These are phyloP conservation scores for Notoglanidium macrostoma DNA, from an alignment of 2,797 vertebrate genomes.

Conservation along the genomic window DNA sequence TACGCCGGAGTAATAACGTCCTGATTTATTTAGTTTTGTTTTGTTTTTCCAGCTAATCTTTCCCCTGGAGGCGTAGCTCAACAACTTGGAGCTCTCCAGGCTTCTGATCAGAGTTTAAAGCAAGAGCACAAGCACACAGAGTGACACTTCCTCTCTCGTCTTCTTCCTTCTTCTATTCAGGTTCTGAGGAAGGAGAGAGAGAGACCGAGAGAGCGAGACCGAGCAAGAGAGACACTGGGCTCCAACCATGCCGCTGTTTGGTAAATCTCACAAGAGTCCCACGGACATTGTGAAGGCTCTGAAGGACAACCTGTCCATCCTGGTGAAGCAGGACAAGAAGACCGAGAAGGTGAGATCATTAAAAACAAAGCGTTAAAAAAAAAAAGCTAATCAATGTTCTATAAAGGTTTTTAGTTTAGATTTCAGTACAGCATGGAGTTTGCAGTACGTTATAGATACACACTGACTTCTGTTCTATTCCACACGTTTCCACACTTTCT, in stretches of 20 bases:
- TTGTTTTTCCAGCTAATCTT: neutral
- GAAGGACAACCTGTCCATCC: constrained; percentile 91
- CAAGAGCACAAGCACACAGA: neutral
- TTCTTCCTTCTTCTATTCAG: constrained; percentile 30
- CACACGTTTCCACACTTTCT: neutral
- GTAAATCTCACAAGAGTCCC: constrained; percentile 96
- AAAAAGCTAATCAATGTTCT: too few species aligned
- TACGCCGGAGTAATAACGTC: neutral
- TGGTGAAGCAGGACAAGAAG: constrained; percentile 97
- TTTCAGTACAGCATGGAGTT: neutral
- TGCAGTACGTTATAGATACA: neutral
- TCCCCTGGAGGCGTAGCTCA: neutral
- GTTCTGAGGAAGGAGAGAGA: constrained; percentile 30
- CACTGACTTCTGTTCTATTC: neutral
- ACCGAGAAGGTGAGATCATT: constrained; percentile 85
- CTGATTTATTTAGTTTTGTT: neutral
- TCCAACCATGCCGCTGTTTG: constrained; percentile 91
- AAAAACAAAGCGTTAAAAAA: neutral
- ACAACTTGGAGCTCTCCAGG: neutral
- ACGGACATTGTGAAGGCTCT: constrained; percentile 90
- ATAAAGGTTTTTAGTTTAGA: too few species aligned
- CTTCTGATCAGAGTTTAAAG: neutral
- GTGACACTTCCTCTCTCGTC: constrained; percentile 15
- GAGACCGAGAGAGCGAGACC: neutral
- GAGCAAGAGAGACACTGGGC: constrained; percentile 37